phyloP scores from a whole-genome alignment of 2,113 vertebrate species.

The Petaurus breviceps region DNA sequence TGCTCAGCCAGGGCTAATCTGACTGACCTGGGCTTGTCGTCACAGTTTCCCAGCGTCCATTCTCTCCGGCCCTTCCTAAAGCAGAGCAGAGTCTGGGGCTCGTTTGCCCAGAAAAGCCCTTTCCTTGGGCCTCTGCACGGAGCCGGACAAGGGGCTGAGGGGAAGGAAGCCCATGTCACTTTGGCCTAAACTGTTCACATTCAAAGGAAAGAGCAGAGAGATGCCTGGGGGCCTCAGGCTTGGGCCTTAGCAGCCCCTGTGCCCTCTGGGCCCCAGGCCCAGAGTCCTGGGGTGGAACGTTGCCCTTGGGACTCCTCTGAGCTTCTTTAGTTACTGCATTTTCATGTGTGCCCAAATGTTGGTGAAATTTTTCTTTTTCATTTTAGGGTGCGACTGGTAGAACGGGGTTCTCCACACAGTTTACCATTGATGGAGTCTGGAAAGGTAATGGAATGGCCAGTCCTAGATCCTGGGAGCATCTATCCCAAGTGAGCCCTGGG shows the following conservation, averaged over 20 bases:
- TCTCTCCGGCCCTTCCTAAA: too few species aligned
- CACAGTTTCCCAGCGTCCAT: too few species aligned
- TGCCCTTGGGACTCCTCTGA: background rate
- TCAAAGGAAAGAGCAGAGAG: too few species aligned
- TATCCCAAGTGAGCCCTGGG: background rate
- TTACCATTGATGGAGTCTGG: constrained; percentile 97
- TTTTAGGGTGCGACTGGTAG: constrained; percentile 94
- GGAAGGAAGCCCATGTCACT: too few species aligned
- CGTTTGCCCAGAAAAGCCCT: too few species aligned
- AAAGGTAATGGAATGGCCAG: constrained; percentile 86
- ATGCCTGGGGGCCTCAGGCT: too few species aligned
- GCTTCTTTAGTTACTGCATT: accelerated
- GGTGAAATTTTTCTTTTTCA: constrained; percentile 37
- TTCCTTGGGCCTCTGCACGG: too few species aligned
- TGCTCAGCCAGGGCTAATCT: background rate
- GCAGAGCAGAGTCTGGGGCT: too few species aligned
- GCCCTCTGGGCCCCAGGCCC: background rate
- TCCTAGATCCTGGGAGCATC: accelerated
- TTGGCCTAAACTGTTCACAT: too few species aligned
- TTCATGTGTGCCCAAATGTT: accelerated
- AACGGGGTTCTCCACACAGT: constrained; percentile 96
- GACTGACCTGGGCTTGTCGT: background rate
- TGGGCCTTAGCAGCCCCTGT: too few species aligned
- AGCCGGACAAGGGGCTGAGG: too few species aligned
- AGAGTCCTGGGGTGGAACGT: too few species aligned